These are phyloP conservation scores for Pelvicachromis taeniatus DNA, from an alignment of 2,113 vertebrate species.

Conservation along the genomic window DNA sequence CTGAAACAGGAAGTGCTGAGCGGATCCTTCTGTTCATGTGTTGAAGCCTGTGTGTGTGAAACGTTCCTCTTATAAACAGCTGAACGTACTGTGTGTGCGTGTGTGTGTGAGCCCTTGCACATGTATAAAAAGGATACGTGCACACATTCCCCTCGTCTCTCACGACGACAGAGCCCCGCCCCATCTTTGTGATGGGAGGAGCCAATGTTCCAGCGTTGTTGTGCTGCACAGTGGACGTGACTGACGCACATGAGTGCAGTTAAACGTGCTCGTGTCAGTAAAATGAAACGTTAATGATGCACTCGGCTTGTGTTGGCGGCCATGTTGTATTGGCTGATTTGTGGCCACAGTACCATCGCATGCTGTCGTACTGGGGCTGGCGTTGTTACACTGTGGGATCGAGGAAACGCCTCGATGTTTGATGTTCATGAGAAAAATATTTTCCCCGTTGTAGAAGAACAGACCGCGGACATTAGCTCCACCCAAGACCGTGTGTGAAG, in stretches of 20 bases:
- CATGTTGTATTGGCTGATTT: not conserved
- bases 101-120: not conserved
- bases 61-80: not conserved
- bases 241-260: not conserved
- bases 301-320: not conserved
- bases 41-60: not conserved
- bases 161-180: not conserved
- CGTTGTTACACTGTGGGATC: not conserved
- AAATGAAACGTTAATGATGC: not conserved
- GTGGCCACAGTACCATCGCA: not conserved
- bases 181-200: not conserved
- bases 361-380: not conserved
- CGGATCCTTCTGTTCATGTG: not conserved
- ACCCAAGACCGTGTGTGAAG: not conserved
- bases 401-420: not conserved
- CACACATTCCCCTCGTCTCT: not conserved
- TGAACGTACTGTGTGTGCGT: accelerated
- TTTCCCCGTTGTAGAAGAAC: not conserved
- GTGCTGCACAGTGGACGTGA: not conserved
- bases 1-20: not conserved
- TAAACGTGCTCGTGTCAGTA: not conserved
- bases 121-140: not conserved
- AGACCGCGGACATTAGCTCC: not conserved
- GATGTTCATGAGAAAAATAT: not conserved
- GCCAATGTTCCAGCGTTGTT: not conserved